Percentiles rank a stretch among this genome's conserved stretches.
Conservation (phyloP, 1,140 invertebrate genomes). For the Pseudomyrmex pallidus region DNA sequence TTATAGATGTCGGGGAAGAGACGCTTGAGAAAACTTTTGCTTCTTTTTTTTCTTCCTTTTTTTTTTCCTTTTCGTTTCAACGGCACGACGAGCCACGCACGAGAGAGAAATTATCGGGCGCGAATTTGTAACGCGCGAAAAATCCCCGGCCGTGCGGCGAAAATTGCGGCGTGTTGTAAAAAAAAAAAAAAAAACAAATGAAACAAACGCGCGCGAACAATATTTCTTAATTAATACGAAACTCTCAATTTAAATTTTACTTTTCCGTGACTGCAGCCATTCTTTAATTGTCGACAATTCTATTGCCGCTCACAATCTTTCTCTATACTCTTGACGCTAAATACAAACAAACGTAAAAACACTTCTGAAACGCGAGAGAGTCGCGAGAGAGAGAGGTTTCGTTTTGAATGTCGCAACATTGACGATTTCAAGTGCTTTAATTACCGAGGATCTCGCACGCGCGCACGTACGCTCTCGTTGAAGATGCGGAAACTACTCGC, state of each 20-base stretch:
- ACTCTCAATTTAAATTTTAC: background rate
- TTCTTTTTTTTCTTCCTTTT: no score
- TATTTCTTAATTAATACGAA: background rate
- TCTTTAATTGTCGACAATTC: background rate
- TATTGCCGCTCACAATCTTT: background rate
- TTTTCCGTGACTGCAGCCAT: background rate
- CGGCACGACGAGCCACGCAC: no score
- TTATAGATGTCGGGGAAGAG: no score
- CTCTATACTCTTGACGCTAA: background rate
- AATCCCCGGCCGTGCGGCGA: no score
- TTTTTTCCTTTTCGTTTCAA: no score
- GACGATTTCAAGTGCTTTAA: constrained; percentile 78
- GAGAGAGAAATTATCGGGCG: background rate
- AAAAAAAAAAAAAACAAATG: no score
- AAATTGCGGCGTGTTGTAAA: no score
- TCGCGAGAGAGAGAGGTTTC: background rate
- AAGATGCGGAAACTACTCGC: constrained; percentile 69
- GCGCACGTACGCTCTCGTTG: constrained; percentile 41
- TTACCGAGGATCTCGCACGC: constrained; percentile 72
- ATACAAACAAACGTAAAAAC: constrained; percentile 17
- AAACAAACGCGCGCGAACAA: background rate
- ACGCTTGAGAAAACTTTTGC: no score
- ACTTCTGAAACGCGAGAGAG: background rate
- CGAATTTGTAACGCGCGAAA: no score
- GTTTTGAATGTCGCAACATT: constrained; percentile 46